Percentiles rank a stretch among this genome's conserved stretches.
These are phyloP conservation scores for Craseonycteris thonglongyai DNA, from an alignment of 2,113 vertebrate genomes.

Conservation along the genomic window DNA sequence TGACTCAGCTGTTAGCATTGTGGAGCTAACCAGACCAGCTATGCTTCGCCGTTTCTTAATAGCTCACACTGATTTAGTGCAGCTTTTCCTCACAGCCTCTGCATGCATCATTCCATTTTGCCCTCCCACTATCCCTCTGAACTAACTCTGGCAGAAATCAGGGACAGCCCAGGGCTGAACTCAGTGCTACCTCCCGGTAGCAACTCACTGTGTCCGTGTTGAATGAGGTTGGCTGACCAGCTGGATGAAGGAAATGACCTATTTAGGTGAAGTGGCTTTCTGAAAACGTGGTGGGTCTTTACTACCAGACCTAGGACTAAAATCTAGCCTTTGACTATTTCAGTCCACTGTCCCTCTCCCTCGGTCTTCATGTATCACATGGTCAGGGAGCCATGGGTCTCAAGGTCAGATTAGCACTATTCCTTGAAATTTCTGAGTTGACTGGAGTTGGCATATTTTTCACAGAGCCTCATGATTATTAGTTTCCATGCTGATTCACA, in stretches of 20 bases:
- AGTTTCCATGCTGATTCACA: background rate
- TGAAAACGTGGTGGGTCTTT: constrained; percentile 14
- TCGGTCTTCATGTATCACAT: background rate
- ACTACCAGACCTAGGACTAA: background rate
- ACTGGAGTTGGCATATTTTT: background rate
- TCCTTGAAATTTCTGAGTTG: background rate
- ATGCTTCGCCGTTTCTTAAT: constrained; percentile 15
- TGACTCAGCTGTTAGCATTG: constrained; percentile 65
- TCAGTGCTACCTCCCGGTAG: background rate
- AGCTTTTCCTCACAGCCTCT: constrained; percentile 24
- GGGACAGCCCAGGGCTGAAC: background rate
- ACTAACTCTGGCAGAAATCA: background rate
- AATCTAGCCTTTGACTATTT: background rate
- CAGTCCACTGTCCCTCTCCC: background rate
- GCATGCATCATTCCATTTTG: constrained; percentile 7
- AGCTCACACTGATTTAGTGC: constrained; percentile 36
- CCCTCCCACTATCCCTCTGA: constrained; percentile 14
- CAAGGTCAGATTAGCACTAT: background rate
- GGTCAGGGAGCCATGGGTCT: background rate
- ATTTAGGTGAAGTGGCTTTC: constrained; percentile 16
- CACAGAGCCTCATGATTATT: background rate
- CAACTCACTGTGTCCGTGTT: background rate
- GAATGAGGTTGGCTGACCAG: background rate
- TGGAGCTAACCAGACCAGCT: constrained; percentile 23
- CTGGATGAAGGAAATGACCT: constrained; percentile 27